A percentile compares a stretch with the other conserved stretches of the same genome.
These are phyloP conservation scores for Diplolepis rosae DNA, from an alignment of 2,888 invertebrate genomes.

Conservation along the genomic window DNA sequence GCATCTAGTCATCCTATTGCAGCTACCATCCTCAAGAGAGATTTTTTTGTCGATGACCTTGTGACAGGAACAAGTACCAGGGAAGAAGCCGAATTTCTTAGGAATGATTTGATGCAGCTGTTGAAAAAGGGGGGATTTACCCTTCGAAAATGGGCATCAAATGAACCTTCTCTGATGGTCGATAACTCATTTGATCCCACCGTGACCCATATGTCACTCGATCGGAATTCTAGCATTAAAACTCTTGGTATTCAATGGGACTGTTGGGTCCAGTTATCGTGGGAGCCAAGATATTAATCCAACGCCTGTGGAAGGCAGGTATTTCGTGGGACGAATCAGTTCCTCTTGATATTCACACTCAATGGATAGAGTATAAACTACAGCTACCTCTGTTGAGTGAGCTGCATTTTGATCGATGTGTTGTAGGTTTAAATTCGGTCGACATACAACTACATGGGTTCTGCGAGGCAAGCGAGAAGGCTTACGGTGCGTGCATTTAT, in stretches of 20 bases:
- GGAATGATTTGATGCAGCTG: slow-evolving; percentile 34
- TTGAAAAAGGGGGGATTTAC: slow-evolving; percentile 39
- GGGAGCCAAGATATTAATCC: too few relatives aligned
- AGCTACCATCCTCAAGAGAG: background rate
- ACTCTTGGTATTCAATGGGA: slow-evolving; percentile 44
- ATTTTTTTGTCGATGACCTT: slow-evolving; percentile 48
- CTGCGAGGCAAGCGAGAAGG: too few relatives aligned
- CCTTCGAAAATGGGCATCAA: slow-evolving; percentile 49
- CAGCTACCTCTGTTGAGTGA: slow-evolving; percentile 41
- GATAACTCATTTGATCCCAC: slow-evolving; percentile 28
- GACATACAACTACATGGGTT: slow-evolving; percentile 44
- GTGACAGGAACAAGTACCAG: slow-evolving; percentile 35
- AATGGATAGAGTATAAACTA: slow-evolving; percentile 38
- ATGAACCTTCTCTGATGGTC: slow-evolving; percentile 32
- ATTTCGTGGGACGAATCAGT: slow-evolving; percentile 50
- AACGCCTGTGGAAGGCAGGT: too few relatives aligned
- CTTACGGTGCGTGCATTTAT: too few relatives aligned
- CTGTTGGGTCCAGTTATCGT: too few relatives aligned
- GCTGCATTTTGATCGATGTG: slow-evolving; percentile 37
- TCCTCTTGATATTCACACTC: slow-evolving; percentile 33
- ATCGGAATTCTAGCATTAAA: slow-evolving; percentile 29
- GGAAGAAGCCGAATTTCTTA: slow-evolving; percentile 29
- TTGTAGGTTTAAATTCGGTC: background rate
- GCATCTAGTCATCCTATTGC: slow-evolving; percentile 30
- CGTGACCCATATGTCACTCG: slow-evolving; percentile 29